These are phyloP conservation scores for Eurytoma adleriae DNA, from an alignment of 2,888 invertebrate genomes.

Conservation along the genomic window DNA sequence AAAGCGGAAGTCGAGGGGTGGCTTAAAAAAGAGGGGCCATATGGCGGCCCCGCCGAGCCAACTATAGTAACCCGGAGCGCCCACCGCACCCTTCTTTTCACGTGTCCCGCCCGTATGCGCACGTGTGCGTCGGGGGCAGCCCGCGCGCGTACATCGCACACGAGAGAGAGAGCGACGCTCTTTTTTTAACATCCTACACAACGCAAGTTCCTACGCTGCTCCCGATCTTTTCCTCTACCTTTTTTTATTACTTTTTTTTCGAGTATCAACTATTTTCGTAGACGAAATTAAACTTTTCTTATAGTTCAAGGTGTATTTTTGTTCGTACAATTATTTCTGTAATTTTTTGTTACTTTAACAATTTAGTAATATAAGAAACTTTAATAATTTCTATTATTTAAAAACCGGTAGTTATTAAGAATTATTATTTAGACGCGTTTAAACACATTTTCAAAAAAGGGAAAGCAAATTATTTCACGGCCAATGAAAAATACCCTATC, in stretches of 20 bases:
- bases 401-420: too few relatives aligned
- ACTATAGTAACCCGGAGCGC: slow-evolving; percentile 32
- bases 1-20: slow-evolving; percentile 55
- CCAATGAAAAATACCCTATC: too few relatives aligned
- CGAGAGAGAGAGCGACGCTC: slow-evolving; percentile 23
- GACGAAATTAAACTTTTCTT: not conserved
- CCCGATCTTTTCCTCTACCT: not conserved
- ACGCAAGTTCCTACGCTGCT: not conserved
- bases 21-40: slow-evolving; percentile 51
- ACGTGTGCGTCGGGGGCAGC: not conserved
- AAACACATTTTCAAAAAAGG: too few relatives aligned
- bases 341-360: too few relatives aligned
- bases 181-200: slow-evolving; percentile 46
- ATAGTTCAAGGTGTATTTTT: too few relatives aligned
- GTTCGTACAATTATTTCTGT: too few relatives aligned
- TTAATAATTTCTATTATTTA: too few relatives aligned
- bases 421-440: too few relatives aligned
- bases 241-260: slow-evolving; percentile 1
- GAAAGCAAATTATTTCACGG: too few relatives aligned
- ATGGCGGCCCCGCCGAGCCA: slow-evolving; percentile 45
- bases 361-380: too few relatives aligned
- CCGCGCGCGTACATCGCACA: not conserved
- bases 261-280: too few relatives aligned
- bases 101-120: slow-evolving; percentile 5
- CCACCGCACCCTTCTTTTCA: slow-evolving; percentile 44